Evolutionary conservation across 1,140 invertebrate species (phyloP), one percentile per base, ranked within the genome.

Genomic region (Yoshiicerus persimilis): DNA sequence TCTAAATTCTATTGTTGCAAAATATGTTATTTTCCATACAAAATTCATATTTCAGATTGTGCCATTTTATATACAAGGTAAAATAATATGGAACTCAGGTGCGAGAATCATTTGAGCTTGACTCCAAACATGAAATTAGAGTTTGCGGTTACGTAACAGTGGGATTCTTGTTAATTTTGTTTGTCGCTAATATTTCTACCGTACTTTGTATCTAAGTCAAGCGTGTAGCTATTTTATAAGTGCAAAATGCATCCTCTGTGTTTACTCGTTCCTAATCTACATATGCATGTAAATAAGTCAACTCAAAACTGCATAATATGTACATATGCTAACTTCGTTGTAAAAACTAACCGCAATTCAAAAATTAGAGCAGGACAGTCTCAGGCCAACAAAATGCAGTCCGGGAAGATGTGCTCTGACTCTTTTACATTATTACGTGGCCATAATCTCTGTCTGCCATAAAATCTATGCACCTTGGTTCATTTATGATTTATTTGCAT

Each of bases 21-120:
- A 47, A 47, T 47, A 47, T 47, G 6, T 4, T 9, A 41, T 41
- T 9, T 41, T 41, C 10, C 10, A 41, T 47, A 47, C 1, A 1
- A 20, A 20, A n/a, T 56, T 56, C 47, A 56, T 56, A 16, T 20
- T 20, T 5, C 16, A 56, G 47, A n/a, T n/a, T n/a, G n/a, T n/a
- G n/a, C n/a, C n/a, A n/a, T n/a, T n/a, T n/a, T n/a, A n/a, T n/a
- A n/a, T n/a, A n/a, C 3, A n/a, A 47, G 20, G 41, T 11, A 47
- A n/a, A 11, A 41, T 56, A 20, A n/a, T n/a, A 56, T 56, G 20
- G 4, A 30, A 16, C 16, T 36, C 32, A 80, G 75, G 75, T n/a
- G 75, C 36, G 75, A 23, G 75, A 80, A 80, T 70, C 66, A 70
- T 80, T 80, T 80, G 75, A 80, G 75, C 34, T 80, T 80, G 75